Conservation (phyloP, 2,888 invertebrate species). For the Torymus aiolomorphi region DNA sequence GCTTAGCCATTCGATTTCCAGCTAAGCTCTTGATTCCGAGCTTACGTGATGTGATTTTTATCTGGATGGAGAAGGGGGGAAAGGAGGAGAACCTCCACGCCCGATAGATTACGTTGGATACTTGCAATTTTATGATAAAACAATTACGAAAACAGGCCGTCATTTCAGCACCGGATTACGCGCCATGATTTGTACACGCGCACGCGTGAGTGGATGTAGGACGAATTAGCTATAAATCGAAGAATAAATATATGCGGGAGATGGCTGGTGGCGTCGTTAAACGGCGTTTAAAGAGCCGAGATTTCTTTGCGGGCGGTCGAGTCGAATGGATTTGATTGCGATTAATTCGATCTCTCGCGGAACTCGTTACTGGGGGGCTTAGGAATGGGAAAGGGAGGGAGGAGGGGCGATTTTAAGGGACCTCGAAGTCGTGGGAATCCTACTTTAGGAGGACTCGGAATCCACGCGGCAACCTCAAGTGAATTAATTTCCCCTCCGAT, state of each 20-base stretch:
- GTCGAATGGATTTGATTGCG: conserved; percentile 38
- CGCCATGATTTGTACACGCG: no score
- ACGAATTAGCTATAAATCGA: neutral
- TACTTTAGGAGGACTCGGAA: conserved; percentile 35
- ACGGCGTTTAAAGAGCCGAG: neutral
- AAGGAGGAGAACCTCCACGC: no score
- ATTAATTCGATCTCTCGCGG: conserved; percentile 44
- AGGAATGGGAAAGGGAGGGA: neutral
- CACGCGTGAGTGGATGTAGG: no score
- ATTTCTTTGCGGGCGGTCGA: conserved; percentile 7
- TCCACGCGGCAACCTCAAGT: conserved; percentile 23
- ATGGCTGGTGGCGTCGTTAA: neutral
- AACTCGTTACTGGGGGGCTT: conserved; percentile 44
- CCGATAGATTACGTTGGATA: conserved; percentile 21
- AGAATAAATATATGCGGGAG: neutral
- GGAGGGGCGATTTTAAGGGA: conserved; percentile 21
- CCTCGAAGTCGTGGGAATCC: conserved; percentile 42
- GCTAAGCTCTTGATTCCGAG: conserved; percentile 44
- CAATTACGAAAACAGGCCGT: conserved; percentile 29
- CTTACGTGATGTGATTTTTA: conserved; percentile 51
- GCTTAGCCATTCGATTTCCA: conserved; percentile 47
- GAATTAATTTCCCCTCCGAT: conserved; percentile 49
- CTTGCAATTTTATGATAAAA: conserved; percentile 39
- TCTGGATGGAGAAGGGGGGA: conserved; percentile 7
- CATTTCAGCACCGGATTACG: no score